Conservation (phyloP, 2,888 invertebrate species). For the Malthinus seriepunctatus region DNA sequence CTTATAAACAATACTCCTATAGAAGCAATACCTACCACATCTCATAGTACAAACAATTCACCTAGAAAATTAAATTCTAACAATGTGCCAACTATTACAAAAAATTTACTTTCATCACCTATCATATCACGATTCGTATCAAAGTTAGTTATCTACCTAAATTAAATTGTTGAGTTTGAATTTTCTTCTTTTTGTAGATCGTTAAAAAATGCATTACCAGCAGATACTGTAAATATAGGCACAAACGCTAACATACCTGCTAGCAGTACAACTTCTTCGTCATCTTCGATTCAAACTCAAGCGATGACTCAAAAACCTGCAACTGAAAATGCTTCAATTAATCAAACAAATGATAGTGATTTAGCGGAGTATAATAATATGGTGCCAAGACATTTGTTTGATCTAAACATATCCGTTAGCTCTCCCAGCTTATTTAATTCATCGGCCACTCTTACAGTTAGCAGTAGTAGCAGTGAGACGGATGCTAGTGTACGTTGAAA, state of each 20-base stretch:
- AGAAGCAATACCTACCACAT: constrained; percentile 18
- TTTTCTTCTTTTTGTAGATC: constrained; percentile 7
- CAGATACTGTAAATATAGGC: not conserved
- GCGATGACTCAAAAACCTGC: constrained; percentile 30
- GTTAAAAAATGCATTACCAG: constrained; percentile 8
- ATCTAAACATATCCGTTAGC: constrained; percentile 50
- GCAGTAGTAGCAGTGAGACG: constrained; percentile 52
- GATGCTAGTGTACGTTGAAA: constrained; percentile 41
- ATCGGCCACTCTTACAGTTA: constrained; percentile 49
- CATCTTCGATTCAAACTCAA: constrained; percentile 42
- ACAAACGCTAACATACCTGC: constrained; percentile 6
- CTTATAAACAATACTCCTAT: not conserved
- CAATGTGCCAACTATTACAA: constrained; percentile 9
- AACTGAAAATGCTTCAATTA: constrained; percentile 17
- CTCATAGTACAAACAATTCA: constrained; percentile 4
- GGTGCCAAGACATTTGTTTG: constrained; percentile 42
- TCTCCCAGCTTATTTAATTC: constrained; percentile 53
- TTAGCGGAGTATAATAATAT: constrained; percentile 21
- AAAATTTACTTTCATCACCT: constrained; percentile 8
- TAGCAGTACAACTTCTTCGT: constrained; percentile 37
- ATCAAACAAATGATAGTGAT: constrained; percentile 29
- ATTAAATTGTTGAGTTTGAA: not conserved
- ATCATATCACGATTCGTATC: too few species aligned
- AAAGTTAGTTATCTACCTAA: not conserved
- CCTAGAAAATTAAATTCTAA: constrained; percentile 14